Conservation (phyloP, 2,888 invertebrate species). For the Tolmerus cingulatus region DNA sequence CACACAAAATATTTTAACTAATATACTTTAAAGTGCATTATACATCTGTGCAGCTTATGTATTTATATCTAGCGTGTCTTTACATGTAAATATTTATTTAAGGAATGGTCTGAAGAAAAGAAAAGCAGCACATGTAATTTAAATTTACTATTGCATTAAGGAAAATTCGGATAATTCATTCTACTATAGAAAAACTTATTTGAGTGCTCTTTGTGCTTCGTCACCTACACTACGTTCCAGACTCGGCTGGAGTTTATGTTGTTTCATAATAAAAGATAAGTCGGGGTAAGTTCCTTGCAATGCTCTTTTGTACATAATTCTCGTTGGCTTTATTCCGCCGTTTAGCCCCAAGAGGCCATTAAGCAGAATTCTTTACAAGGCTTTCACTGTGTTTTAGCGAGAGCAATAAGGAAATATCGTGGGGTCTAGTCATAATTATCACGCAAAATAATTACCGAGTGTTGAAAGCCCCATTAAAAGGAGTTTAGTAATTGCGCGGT, state of each 20-base stretch:
- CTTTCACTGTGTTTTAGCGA: background rate
- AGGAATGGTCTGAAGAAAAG: background rate
- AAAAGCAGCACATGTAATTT: background rate
- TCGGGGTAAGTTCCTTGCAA: background rate
- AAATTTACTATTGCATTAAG: too few relatives aligned
- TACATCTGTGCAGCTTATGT: too few relatives aligned
- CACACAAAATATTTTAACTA: too few relatives aligned
- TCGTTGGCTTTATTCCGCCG: background rate
- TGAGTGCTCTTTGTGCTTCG: background rate
- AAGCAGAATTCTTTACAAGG: background rate
- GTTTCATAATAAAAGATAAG: background rate
- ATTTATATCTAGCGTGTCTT: too few relatives aligned
- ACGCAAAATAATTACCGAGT: slow-evolving; percentile 32
- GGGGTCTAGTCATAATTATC: slow-evolving; percentile 33
- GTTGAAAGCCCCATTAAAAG: slow-evolving; percentile 12
- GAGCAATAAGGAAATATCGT: background rate
- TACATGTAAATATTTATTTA: background rate
- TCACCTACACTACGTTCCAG: background rate
- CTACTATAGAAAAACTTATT: background rate
- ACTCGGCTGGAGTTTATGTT: background rate
- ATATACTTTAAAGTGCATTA: too few relatives aligned
- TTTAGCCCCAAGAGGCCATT: background rate
- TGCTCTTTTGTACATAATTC: background rate
- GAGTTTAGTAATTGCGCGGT: background rate
- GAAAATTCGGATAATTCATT: background rate